A percentile compares a stretch with the other conserved stretches of the same genome.
Evolutionary conservation across 1,140 invertebrate genomes (phyloP).

Genomic region (Teleopsis dalmanni): DNA sequence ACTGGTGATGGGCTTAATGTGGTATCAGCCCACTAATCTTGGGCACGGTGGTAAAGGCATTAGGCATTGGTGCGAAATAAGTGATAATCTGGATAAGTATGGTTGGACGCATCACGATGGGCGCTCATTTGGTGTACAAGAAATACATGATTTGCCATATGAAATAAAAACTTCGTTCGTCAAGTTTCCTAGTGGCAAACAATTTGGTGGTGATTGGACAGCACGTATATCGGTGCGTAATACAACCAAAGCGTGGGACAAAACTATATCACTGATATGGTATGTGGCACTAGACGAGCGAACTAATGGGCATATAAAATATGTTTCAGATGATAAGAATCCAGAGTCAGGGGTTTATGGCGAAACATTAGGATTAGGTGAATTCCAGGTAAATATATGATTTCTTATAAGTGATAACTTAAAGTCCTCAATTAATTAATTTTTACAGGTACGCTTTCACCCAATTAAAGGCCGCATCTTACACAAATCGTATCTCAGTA

Average conservation of each 20-base stretch:
- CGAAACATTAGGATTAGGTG: constrained; percentile 67
- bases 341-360: constrained; percentile 65
- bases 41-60: constrained; percentile 60
- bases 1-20: constrained; percentile 89
- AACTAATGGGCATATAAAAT: constrained; percentile 53
- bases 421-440: constrained; percentile 5
- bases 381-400: constrained; percentile 58
- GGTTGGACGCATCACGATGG: constrained; percentile 93
- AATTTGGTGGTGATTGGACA: constrained; percentile 88
- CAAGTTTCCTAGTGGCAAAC: constrained; percentile 69
- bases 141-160: constrained; percentile 74
- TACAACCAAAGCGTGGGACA: constrained; percentile 31
- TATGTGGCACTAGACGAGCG: constrained; percentile 69
- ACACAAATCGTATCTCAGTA: constrained; percentile 66
- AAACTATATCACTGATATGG: constrained; percentile 62
- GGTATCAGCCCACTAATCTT: constrained; percentile 74
- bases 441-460: constrained; percentile 51
- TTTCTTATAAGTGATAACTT: too few species aligned
- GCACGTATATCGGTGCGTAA: constrained; percentile 66
- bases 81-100: constrained; percentile 70
- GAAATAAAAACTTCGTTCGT: constrained; percentile 81
- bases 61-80: constrained; percentile 90
- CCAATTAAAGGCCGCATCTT: constrained; percentile 50
- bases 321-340: constrained; percentile 49
- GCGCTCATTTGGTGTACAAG: constrained; percentile 81